A percentile compares a stretch with the other conserved stretches of the same genome.
These are phyloP conservation scores for Cettia cetti DNA, from an alignment of 2,113 vertebrate genomes.

Conservation along the genomic window DNA sequence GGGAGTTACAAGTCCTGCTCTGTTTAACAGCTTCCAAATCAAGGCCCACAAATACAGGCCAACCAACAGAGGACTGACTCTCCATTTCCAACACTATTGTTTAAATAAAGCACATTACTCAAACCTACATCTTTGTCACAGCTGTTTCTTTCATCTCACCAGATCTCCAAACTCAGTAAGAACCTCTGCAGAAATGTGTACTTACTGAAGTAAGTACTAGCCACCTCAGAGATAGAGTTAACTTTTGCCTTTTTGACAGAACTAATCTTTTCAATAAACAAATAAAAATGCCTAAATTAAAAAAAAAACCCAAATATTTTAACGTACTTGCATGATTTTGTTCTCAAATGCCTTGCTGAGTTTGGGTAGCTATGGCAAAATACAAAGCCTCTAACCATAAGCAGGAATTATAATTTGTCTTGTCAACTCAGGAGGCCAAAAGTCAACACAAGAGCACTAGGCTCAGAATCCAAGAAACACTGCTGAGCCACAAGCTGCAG, in stretches of 20 bases:
- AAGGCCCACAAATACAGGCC: background rate
- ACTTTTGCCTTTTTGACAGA: background rate
- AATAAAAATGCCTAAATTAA: background rate
- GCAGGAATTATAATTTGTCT: background rate
- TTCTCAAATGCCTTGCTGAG: background rate
- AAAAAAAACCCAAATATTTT: fast-evolving
- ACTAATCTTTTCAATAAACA: background rate
- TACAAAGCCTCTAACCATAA: background rate
- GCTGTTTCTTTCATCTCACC: background rate
- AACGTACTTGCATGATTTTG: background rate
- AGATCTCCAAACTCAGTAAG: background rate
- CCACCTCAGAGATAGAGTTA: background rate
- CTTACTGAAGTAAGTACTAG: background rate
- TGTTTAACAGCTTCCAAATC: background rate
- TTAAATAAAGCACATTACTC: conserved; percentile 32
- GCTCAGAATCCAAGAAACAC: background rate
- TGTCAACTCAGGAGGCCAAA: background rate
- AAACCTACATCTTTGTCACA: background rate
- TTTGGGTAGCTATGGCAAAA: background rate
- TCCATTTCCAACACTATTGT: background rate
- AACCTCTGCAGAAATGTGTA: background rate
- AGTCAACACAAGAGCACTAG: background rate
- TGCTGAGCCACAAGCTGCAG: background rate
- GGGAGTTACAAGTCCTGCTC: background rate
- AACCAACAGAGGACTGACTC: background rate